Evolutionary conservation across 2,797 vertebrate species (phyloP), one percentile per base, ranked within the genome.

Genomic region (Rhabdomys pumilio): DNA sequence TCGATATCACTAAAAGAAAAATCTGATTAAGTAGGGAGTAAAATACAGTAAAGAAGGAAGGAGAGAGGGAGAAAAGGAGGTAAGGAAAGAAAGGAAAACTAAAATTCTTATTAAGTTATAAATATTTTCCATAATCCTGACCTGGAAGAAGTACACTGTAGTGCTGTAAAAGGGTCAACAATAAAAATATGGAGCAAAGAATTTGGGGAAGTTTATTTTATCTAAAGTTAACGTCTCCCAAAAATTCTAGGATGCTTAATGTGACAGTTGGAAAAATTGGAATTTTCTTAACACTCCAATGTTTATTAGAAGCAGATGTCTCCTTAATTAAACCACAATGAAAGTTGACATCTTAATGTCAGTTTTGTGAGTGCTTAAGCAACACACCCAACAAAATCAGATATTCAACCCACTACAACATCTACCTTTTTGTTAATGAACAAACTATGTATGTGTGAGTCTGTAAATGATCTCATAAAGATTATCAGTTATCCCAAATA

Each of bases 11-110:
- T 82, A 57, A 59, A 57, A 57, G 34, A 38, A n/a, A 82, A 61
- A 19, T 6, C 24, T n/a, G 20, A 24, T 22, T 20, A 20, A n/a
- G 20, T 10, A 1, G 1, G 50, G 14, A 31, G 9, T 84, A 17
- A 38, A 59, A 59, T 3, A 24, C 1, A 38, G 12, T 26, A 61
- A 61, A n/a, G 17, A 79, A 53, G 4, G 8, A 34, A 77, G 29
- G 0, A 29, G 7, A 0, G 6, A 15, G 13, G 0, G 14, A 53
- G 13, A 6, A 3, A 53, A 34, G 5, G 14, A 11, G 47, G 29
- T 41, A 24, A 38, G 8, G 26, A 4, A 31, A 65, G 4, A 10
- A 63, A 65, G 5, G 26, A 47, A 69, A n/a, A 15, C 11, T 63
- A 10, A 29, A 17, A 9, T 41, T 29, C 94, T 57, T 41, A 38